Conservation (phyloP, 2,888 invertebrate species). For the Dione juno region DNA sequence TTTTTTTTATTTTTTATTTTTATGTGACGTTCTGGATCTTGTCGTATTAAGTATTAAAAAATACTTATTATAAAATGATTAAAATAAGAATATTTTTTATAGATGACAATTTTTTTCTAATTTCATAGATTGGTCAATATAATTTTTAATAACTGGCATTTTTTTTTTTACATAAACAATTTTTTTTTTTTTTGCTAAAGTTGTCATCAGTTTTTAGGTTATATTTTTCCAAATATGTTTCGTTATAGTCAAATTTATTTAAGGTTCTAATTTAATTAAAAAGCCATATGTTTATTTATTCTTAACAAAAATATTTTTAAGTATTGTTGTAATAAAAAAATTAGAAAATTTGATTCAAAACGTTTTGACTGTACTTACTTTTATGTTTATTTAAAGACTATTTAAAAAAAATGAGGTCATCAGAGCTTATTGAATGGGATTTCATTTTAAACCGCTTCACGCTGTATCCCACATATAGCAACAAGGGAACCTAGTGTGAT, state of each 20-base stretch:
- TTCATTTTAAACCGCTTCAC: too few relatives aligned
- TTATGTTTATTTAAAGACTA: background rate
- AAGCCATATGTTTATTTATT: constrained; percentile 34
- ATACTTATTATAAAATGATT: background rate
- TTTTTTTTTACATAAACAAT: background rate
- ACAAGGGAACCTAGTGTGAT: too few relatives aligned
- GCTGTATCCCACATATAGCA: too few relatives aligned
- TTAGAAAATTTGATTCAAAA: background rate
- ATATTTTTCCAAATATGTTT: background rate
- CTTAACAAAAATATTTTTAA: background rate
- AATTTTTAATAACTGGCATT: background rate
- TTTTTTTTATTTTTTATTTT: too few relatives aligned
- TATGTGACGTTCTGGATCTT: too few relatives aligned
- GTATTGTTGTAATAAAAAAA: constrained; percentile 6
- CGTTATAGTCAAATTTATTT: constrained; percentile 16
- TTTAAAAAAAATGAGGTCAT: background rate
- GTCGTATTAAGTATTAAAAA: background rate
- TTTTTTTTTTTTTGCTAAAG: background rate
- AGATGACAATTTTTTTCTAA: background rate
- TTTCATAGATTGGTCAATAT: background rate
- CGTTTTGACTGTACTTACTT: constrained; percentile 35
- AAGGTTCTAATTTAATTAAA: constrained; percentile 14
- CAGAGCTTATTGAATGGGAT: background rate
- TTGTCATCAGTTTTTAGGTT: background rate
- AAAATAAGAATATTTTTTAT: constrained; percentile 8